These are phyloP conservation scores for Lasioglossum leucozonium DNA, from an alignment of 2,888 invertebrate species.

Conservation along the genomic window DNA sequence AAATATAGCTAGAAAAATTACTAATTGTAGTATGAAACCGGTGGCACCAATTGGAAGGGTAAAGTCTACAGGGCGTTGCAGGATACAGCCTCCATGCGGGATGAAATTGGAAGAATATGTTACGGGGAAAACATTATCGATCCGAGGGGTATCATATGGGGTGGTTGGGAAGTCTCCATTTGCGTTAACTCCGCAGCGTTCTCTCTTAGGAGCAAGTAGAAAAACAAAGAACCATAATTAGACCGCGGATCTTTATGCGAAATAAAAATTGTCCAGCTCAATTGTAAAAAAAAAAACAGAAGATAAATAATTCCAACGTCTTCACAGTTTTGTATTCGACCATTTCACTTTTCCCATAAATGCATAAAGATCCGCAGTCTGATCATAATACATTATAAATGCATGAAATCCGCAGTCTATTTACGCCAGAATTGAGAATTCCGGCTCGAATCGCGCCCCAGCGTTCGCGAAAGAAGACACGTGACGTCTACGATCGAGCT, in stretches of 20 bases:
- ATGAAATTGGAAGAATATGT: neutral
- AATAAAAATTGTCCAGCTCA: neutral
- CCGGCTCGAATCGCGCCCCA: neutral
- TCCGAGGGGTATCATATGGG: neutral
- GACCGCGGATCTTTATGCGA: too few relatives aligned
- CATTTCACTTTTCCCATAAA: neutral
- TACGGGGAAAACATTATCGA: conserved; percentile 7
- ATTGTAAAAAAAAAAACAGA: neutral
- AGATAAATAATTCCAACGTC: neutral
- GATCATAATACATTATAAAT: neutral
- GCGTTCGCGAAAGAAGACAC: neutral
- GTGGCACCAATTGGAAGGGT: neutral
- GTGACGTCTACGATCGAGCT: neutral
- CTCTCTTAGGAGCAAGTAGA: neutral
- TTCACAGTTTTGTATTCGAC: too few relatives aligned
- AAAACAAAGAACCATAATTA: too few relatives aligned
- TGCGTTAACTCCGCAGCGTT: neutral
- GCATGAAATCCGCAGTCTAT: neutral
- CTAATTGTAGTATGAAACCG: neutral
- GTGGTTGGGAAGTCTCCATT: neutral
- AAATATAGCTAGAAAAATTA: neutral
- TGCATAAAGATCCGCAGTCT: neutral
- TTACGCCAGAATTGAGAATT: neutral
- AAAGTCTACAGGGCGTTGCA: neutral
- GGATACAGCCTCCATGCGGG: neutral